Base-by-base conservation (phyloP, 1,140 invertebrate genomes). In the Teleogryllus occipitalis region DNA sequence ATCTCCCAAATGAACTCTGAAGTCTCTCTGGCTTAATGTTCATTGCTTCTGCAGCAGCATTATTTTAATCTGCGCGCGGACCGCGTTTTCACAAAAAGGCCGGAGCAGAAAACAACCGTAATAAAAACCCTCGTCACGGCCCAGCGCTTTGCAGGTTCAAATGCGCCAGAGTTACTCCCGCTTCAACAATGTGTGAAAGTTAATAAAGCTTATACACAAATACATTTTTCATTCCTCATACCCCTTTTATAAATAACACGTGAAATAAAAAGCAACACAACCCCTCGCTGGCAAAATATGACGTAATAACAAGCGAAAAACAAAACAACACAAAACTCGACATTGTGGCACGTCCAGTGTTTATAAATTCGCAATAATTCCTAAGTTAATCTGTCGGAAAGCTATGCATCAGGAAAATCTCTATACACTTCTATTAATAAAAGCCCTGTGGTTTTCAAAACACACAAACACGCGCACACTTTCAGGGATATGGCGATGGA, bases 171-270 rank as follows among this genome's bases (percentile, higher is more conserved):
- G 54, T 65, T 65, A 65, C 54, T 65, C 54, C 54, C 54, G 54
- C 54, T 65, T 65, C 54, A 65, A 65, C 54, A 65, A 65, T 65
- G 54, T 65, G 54, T 65, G 54, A 65, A 65, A 65, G 54, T 65
- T 65, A 65, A 65, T 65, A 65, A 65, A 65, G 54, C 54, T 65
- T 65, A 65, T 65, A 65, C 54, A 65, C 54, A 65, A 65, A 65
- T 65, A 65, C 54, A 65, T 65, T 65, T 65, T 65, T 65, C 54
- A 65, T 65, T 65, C 54, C 54, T 65, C 54, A 65, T 18, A 65
- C 54, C 54, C 54, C 54, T 65, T 65, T 65, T 65, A 65, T 65
- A 65, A 65, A 65, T 65, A 65, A 65, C 54, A 10, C 54, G 18
- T 18, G 54, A 65, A 65, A 65, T 65, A 65, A 65, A 65, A 65